These are phyloP conservation scores for Drosophila borealis DNA, from an alignment of 2,888 invertebrate genomes.

Conservation along the genomic window DNA sequence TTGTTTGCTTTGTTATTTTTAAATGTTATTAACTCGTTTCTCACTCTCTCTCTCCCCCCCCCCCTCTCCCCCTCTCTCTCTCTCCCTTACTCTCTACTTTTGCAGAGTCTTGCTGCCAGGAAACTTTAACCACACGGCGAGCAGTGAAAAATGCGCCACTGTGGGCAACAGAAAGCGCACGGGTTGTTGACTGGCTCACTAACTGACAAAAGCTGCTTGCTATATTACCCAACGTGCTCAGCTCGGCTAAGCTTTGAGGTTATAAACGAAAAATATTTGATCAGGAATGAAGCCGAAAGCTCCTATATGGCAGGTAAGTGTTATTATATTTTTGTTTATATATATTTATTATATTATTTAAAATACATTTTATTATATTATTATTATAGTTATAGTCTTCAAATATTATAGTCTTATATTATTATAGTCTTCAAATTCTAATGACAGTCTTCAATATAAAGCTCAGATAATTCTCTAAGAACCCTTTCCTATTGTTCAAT, in stretches of 20 bases:
- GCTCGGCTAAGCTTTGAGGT: not conserved
- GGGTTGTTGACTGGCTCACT: not conserved
- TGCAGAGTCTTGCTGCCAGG: not conserved
- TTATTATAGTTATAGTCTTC: no score
- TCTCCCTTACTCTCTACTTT: not conserved
- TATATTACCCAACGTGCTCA: not conserved
- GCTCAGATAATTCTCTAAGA: no score
- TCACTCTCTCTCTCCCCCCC: not conserved
- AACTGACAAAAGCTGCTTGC: not conserved
- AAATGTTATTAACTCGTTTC: constrained; percentile 60
- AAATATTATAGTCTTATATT: no score
- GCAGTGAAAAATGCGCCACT: constrained; percentile 10
- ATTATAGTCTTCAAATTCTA: no score
- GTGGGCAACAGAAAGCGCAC: constrained; percentile 13
- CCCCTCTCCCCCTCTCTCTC: not conserved
- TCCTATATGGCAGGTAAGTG: no score
- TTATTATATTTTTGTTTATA: no score
- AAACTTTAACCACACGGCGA: not conserved
- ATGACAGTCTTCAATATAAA: no score
- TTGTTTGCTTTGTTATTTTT: constrained; percentile 69
- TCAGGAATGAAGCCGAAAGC: no score
- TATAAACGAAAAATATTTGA: no score
- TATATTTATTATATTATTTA: no score
- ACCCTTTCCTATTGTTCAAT: no score
- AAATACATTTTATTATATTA: no score